Evolutionary conservation across 2,797 vertebrate genomes (phyloP), one percentile per base, ranked within the genome.

Genomic region (Lophius americanus): DNA sequence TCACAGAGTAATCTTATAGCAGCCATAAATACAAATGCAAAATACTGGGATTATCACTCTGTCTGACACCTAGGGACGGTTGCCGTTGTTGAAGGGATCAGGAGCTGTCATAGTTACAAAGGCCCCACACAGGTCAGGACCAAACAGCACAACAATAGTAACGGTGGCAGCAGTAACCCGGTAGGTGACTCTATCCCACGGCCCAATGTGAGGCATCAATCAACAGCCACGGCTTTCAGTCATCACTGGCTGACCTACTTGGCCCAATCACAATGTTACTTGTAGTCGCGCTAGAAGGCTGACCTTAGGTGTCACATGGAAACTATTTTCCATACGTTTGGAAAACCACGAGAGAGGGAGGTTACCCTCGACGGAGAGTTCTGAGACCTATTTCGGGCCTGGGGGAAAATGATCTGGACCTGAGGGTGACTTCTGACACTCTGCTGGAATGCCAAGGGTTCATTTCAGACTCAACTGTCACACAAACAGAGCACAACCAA

Each of bases 271-370:
- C 79, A 61, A 32, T 63, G 70, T 74, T 62, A 60, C 56, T 71
- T 75, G 76, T 33, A 68, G 72, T 64, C 2, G 35, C 60, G 48
- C 41, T 68, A 59, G 77, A 51, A 32, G 69, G 46, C 50, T 0
- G 68, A 77, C 50, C 58, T 23, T 38, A 23, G n/a, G 47, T 8
- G 63, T 85, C 82, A 80, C 74, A 57, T 0, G 58, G 70, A 80
- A 88, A 81, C 64, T 85, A 88, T 90, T 90, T 92, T 87, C 84
- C 82, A 74, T 83, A 85, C 75, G 61, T 86, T 85, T 42, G 53
- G 59, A 76, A 89, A 88, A 85, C 23, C 37, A 62, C 68, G 54
- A 60, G 59, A 14, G 63, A 65, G 73, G 0, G 46, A 54, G 64
- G 73, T 9, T 52, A 75, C 76, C 73, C 56, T 11, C 72, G 74